A percentile compares a stretch with the other conserved stretches of the same genome.
phyloP scores from a whole-genome alignment of 2,797 vertebrate species.

The Octomys mimax region DNA sequence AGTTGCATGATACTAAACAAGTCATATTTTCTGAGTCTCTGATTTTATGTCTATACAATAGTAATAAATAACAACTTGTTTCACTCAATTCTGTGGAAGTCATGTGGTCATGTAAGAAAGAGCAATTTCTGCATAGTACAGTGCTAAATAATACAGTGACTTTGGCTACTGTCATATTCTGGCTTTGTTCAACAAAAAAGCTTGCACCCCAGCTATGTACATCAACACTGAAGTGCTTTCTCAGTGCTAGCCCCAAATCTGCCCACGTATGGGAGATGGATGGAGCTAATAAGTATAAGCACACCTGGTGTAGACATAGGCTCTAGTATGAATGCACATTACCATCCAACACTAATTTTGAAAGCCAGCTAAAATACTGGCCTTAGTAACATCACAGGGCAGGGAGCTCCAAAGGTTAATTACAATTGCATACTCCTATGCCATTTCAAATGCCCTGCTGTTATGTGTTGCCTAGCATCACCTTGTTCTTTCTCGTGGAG shows the following conservation, averaged over 20 bases:
- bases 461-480: not conserved
- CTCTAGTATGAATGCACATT: slow-evolving; percentile 55
- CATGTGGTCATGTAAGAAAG: not conserved
- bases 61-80: slow-evolving; percentile 2
- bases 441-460: slow-evolving; percentile 7
- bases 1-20: not conserved
- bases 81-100: not conserved
- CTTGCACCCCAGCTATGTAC: not conserved
- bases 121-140: slow-evolving; percentile 43
- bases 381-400: not conserved
- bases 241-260: slow-evolving; percentile 5
- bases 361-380: slow-evolving; percentile 28
- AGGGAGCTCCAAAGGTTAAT: slow-evolving; percentile 64
- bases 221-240: slow-evolving; percentile 40
- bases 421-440: slow-evolving; percentile 5
- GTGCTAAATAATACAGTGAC: not conserved
- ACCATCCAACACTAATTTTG: not conserved
- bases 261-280: not conserved
- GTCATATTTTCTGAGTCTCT: not conserved
- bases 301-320: slow-evolving; percentile 48
- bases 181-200: slow-evolving; percentile 34
- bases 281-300: slow-evolving; percentile 56
- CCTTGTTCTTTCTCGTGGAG: slow-evolving; percentile 51
- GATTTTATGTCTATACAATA: not conserved
- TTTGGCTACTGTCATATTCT: not conserved